A percentile compares a stretch with the other conserved stretches of the same genome.
These are phyloP conservation scores for Hippocampus mohnikei DNA, from an alignment of 2,113 vertebrate genomes.

Conservation along the genomic window DNA sequence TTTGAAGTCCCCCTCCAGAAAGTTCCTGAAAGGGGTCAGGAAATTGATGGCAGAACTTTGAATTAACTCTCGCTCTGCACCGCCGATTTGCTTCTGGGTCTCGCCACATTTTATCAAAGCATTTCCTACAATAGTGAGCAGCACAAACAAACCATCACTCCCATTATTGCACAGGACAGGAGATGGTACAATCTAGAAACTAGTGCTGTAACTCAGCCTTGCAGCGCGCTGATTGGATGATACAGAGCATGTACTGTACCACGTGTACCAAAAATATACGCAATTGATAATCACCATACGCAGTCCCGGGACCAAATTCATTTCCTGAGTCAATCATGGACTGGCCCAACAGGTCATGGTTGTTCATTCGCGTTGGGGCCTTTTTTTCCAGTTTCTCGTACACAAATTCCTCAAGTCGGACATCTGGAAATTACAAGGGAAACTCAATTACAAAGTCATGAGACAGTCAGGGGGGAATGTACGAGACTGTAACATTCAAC, in stretches of 20 bases:
- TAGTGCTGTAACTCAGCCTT: background rate
- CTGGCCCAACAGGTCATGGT: constrained; percentile 90
- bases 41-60: constrained; percentile 94
- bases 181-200: background rate
- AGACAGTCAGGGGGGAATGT: constrained; percentile 37
- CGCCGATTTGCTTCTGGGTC: constrained; percentile 92
- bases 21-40: constrained; percentile 95
- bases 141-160: constrained; percentile 21
- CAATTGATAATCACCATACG: constrained; percentile 81
- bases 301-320: constrained; percentile 93
- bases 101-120: constrained; percentile 96
- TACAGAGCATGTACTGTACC: background rate
- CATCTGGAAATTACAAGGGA: constrained; percentile 75
- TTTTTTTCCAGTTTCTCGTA: constrained; percentile 98
- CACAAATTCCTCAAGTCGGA: constrained; percentile 95
- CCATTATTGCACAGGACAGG: background rate
- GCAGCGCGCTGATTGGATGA: background rate
- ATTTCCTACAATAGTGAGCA: constrained; percentile 78
- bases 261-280: too few species aligned
- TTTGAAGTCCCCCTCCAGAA: constrained; percentile 97
- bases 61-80: constrained; percentile 92
- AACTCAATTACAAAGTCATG: constrained; percentile 68
- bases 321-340: constrained; percentile 93
- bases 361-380: constrained; percentile 89
- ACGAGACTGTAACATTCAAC: background rate